Base-by-base conservation (phyloP, 1,140 invertebrate species). In the Drosophila albomicans region DNA sequence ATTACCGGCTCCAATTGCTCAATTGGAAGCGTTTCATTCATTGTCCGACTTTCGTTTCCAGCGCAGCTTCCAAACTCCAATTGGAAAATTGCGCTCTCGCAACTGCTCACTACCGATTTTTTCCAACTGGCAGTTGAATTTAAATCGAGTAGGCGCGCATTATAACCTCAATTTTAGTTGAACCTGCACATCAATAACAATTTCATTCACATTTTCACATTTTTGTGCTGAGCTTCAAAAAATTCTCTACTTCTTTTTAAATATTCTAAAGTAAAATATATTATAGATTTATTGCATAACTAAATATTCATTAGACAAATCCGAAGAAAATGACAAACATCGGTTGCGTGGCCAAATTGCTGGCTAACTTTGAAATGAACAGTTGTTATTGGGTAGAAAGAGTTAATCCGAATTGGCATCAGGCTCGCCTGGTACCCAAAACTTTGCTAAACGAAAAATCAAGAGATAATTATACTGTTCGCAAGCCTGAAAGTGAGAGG, bases 371-470 rank as follows among this genome's bases (percentile, higher is more conserved):
- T 0, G 28, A 82, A 8, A 38, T 56, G 35, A 25, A 6, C 1
- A 57, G 5, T 4, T 64, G 56, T 8, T 30, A 25, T 3, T 86
- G 82, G 82, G 5, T 86, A 0, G 59, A 71, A 11, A 52, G 54
- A 0, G 82, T 87, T 0, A 86, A 86, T 74, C 82, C 82, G 0
- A 8, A 57, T n/a, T 86, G 82, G 82, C 87, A 82, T 16, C 62
- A 68, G 41, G 76, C 68, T 0, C 68, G 75, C 1, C 41, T 62
- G 1, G 25, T 87, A 1, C 79, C 82, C 1, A 86, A 35, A 8
- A 79, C 62, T 0, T 3, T 76, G 3, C 46, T 86, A 0, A 67
- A 5, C 0, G 38, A 78, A 2, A 79, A 72, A n/a, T 15, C 13
- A 1, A 15, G 7, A 10, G 15, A 46, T 13, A 43, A 32, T 15